These are phyloP conservation scores for Bombus picipes DNA, from an alignment of 1,140 invertebrate species.

Conservation along the genomic window DNA sequence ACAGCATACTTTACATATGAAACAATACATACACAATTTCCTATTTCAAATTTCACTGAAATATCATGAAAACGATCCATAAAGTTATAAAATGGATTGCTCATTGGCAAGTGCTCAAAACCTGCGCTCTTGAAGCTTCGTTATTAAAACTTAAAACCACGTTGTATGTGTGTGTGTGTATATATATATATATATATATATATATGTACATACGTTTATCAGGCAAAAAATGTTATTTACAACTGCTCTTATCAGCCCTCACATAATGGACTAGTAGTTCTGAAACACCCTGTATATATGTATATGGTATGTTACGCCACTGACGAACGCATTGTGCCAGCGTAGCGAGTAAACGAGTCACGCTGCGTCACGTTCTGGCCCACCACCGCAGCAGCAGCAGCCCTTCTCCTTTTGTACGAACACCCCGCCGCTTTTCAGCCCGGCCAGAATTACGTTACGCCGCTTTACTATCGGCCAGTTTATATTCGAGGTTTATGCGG, in stretches of 20 bases:
- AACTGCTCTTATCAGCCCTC: not conserved
- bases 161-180: too few relatives aligned
- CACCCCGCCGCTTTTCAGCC: constrained; percentile 54
- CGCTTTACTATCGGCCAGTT: constrained; percentile 55
- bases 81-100: too few relatives aligned
- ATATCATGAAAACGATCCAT: too few relatives aligned
- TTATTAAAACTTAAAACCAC: not conserved
- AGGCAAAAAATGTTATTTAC: not conserved
- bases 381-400: constrained; percentile 53
- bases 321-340: constrained; percentile 76
- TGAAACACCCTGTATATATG: not conserved
- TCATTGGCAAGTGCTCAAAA: too few relatives aligned
- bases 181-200: too few relatives aligned
- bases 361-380: constrained; percentile 75
- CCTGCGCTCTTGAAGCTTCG: too few relatives aligned
- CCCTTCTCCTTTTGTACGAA: constrained; percentile 61
- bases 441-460: constrained; percentile 67
- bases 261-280: not conserved
- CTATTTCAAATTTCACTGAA: too few relatives aligned
- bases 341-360: constrained; percentile 75
- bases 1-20: too few relatives aligned
- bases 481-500: constrained; percentile 50
- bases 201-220: not conserved
- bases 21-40: too few relatives aligned
- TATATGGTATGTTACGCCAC: constrained; percentile 44